Evolutionary conservation across 2,113 vertebrate genomes (phyloP), one percentile per base, ranked within the genome.

Genomic region (Ctenomys sociabilis): DNA sequence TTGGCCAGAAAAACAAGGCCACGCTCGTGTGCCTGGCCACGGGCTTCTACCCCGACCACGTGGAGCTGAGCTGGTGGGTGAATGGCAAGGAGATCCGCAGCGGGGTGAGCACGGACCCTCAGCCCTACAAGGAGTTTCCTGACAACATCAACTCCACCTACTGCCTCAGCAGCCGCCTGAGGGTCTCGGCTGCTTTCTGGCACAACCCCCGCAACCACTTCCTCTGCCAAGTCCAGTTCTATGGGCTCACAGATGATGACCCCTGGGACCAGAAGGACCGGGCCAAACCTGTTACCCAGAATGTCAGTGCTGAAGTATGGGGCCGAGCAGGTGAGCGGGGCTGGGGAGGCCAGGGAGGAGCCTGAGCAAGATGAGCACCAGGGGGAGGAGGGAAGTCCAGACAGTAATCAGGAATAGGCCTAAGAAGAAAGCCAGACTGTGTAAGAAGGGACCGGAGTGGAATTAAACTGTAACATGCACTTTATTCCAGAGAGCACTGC

Each of bases 1-100:
- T 99, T 57, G 0, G 85, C 40, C 9, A 95, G 17, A 98, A 98
- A 37, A 43, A 61, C 28, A 98, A 98, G 89, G 98, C 98, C 97
- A 99, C 99, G 0, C 77, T 99, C 14, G 98, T 99, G 3, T 99
- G 99, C 90, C 97, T 99, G 97, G 99, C 98, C 89, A 98, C 92
- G 0, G 96, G 52, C 40, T 99, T 99, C 98, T 99, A 98, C 97
- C 99, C 99, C 0, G 99, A 99, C 97, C 99, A 99, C n/a, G 96
- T 99, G 94, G 72, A 24, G 1, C 96, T 99, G n/a, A 61, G 0
- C 63, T 99, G 99, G 99, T 1, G 77, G 49, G n/a, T 98, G 49
- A 97, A 98, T 0, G 97, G 4, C 0, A 1, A 13, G 0, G 0
- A n/a, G 0, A 88, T 72, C 35, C 89, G 2, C 0, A 7, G 63